Evolutionary conservation across 2,888 invertebrate genomes (phyloP).

Genomic region (Masnerella sp.): DNA sequence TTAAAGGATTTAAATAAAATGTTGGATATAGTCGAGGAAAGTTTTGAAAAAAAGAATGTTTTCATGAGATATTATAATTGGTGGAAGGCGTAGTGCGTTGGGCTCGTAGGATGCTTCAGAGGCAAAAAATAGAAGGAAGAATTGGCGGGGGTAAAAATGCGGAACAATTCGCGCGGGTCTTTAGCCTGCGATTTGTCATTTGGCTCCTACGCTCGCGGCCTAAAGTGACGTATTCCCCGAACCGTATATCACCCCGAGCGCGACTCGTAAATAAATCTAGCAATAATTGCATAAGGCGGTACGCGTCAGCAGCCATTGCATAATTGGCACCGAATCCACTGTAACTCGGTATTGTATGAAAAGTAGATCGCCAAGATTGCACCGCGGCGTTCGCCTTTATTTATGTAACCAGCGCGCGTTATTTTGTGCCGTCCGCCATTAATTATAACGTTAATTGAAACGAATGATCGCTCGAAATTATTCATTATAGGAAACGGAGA

Average conservation of each 20-base stretch:
- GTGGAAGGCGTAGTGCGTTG: constrained; percentile 22
- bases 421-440: constrained; percentile 38
- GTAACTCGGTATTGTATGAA: constrained; percentile 54
- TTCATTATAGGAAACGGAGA: constrained; percentile 22
- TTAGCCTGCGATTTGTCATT: constrained; percentile 58
- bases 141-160: constrained; percentile 9
- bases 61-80: too few relatives aligned
- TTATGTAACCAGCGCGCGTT: constrained; percentile 50
- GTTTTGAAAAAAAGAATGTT: too few relatives aligned
- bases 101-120: constrained; percentile 28
- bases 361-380: constrained; percentile 57
- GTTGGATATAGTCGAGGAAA: too few relatives aligned
- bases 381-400: constrained; percentile 45
- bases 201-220: constrained; percentile 48
- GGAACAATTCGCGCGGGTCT: constrained; percentile 51
- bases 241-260: constrained; percentile 46
- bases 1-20: too few relatives aligned
- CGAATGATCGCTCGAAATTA: constrained; percentile 43
- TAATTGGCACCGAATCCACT: constrained; percentile 57
- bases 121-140: constrained; percentile 16
- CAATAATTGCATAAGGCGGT: constrained; percentile 58
- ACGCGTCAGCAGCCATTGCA: constrained; percentile 50
- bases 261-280: constrained; percentile 56
- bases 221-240: constrained; percentile 49
- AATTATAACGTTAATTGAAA: constrained; percentile 56